phyloP scores from a whole-genome alignment of 2,797 vertebrate species.

The Buceros bicornis region DNA sequence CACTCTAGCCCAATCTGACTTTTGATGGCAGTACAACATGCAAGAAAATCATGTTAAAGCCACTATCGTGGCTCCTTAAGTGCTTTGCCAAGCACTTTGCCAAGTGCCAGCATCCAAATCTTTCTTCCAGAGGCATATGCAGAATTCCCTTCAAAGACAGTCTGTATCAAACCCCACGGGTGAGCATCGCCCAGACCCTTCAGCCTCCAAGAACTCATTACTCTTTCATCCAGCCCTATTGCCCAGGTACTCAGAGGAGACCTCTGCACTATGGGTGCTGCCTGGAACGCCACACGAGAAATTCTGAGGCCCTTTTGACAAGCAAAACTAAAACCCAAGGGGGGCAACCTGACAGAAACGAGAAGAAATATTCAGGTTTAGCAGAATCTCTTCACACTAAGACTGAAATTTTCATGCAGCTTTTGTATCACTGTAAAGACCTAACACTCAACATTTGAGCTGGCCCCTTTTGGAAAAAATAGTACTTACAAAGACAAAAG shows the following conservation, averaged over 20 bases:
- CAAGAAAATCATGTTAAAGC: neutral
- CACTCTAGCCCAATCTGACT: neutral
- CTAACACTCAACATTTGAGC: neutral
- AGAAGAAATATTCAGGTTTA: conserved; percentile 4
- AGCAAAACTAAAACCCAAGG: neutral
- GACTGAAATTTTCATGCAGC: neutral
- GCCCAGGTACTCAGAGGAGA: neutral
- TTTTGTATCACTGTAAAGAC: neutral
- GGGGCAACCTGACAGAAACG: neutral
- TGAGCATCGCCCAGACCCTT: neutral
- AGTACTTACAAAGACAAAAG: conserved; percentile 39
- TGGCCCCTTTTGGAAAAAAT: neutral
- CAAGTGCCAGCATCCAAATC: neutral
- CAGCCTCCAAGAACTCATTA: neutral
- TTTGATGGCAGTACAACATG: neutral
- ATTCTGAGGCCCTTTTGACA: neutral
- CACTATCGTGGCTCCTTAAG: neutral
- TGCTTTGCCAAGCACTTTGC: neutral
- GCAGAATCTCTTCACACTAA: neutral
- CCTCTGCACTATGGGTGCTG: neutral
- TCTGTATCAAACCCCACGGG: neutral
- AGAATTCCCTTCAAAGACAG: neutral
- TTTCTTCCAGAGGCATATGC: neutral
- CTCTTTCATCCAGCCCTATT: neutral
- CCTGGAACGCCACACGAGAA: neutral